Conservation (phyloP, 2,113 vertebrate genomes). For the Erinaceus europaeus region DNA sequence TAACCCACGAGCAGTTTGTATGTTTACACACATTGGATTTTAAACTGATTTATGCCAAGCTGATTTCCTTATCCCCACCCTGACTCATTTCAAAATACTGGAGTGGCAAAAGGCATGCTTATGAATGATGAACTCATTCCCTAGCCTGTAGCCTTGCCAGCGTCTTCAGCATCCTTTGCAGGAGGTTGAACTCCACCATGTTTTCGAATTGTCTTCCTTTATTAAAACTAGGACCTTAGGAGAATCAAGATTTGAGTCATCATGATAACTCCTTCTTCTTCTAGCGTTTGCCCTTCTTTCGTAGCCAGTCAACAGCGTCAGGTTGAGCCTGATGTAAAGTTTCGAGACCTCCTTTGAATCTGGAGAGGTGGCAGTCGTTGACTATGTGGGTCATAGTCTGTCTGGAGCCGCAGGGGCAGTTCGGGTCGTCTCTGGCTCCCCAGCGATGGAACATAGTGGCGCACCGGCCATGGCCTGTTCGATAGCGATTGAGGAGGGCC, state of each 20-base stretch:
- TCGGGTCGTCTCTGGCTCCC: too few species aligned
- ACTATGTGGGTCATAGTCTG: too few species aligned
- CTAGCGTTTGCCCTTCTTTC: too few species aligned
- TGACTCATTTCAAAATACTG: constrained; percentile 42
- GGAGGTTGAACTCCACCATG: constrained; percentile 37
- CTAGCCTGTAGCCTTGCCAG: constrained; percentile 11
- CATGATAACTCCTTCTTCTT: constrained; percentile 7
- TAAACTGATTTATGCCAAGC: constrained; percentile 48
- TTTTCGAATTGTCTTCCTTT: constrained; percentile 29
- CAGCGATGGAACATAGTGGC: too few species aligned
- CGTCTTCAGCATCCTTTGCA: neutral
- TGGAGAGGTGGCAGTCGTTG: too few species aligned
- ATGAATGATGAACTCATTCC: constrained; percentile 48
- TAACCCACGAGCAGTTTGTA: constrained; percentile 13
- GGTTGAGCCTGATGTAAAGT: too few species aligned
- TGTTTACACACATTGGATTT: constrained; percentile 50
- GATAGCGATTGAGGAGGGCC: too few species aligned
- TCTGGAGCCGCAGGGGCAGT: too few species aligned
- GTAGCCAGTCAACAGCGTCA: too few species aligned
- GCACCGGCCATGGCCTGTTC: too few species aligned
- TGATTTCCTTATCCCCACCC: constrained; percentile 15
- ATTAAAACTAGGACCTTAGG: neutral
- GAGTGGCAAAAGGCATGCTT: constrained; percentile 5
- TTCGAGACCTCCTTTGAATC: too few species aligned
- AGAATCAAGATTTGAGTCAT: constrained; percentile 30